Evolutionary conservation across 1,140 invertebrate species (phyloP), one percentile per base, ranked within the genome.

Genomic region (Nasonia giraulti): DNA sequence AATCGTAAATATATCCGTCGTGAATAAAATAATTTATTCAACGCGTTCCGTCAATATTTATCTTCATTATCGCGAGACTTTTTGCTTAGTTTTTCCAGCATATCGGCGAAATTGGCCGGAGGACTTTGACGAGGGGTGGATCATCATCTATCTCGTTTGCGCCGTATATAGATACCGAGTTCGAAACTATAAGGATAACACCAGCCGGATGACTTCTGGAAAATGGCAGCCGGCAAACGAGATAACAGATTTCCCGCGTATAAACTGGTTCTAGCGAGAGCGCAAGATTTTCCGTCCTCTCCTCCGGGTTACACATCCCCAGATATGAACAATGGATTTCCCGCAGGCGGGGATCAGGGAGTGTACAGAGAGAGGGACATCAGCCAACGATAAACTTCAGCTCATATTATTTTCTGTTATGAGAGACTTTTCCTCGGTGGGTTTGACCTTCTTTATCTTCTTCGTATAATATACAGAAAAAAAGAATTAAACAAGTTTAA

Each of bases 231-330:
- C 55, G 55, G 5, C 73, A 78, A 85, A 82, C 80, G 74, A 85
- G 84, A 85, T 82, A 85, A 85, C 79, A 85, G 78, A 85, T 80
- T 85, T 85, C 23, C 23, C 73, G 27, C 62, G 79, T 78, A 75
- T 78, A 77, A 66, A 73, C 62, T 40, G 40, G 27, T 62, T n/a
- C 31, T 23, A 55, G 71, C 20, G 40, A 44, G 40, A 44, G 40
- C 68, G 44, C 55, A 20, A 82, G 79, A 82, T 85, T 85, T 85
- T 81, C 73, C 84, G 23, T 62, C 20, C 62, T 79, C 23, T 75
- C 33, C 23, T 75, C 33, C 4, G 27, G 79, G 40, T 84, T 69
- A 81, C 20, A 73, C 62, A 44, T 80, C 20, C 31, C n/a, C 7
- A 71, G 55, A 55, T 75, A 68, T 27, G 33, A 31, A 84, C 68